Evolutionary conservation across 2,797 vertebrate genomes (phyloP).

Genomic region (Smutsia temminckii): DNA sequence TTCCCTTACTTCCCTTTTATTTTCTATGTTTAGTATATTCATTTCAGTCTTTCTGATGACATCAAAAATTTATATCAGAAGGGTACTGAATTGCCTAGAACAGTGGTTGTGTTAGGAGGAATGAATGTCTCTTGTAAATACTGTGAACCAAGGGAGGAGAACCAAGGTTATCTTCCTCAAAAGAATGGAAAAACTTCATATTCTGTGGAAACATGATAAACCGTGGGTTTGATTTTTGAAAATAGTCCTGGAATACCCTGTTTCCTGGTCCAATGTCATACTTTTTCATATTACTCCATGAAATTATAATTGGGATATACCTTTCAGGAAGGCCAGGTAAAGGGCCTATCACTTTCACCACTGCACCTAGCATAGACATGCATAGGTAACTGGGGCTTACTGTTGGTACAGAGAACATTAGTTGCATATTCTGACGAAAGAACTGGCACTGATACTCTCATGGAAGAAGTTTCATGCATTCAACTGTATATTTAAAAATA

Average conservation of each 20-base stretch:
- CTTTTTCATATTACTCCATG: conserved; percentile 28
- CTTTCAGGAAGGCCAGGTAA: neutral
- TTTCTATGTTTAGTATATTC: neutral
- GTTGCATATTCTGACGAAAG: neutral
- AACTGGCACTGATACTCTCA: neutral
- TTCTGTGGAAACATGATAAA: conserved; percentile 12
- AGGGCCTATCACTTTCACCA: neutral
- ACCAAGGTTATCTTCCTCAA: conserved; percentile 14
- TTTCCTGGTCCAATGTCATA: neutral
- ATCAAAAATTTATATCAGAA: neutral
- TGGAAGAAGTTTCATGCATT: neutral
- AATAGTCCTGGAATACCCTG: neutral
- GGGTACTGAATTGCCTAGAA: conserved; percentile 6
- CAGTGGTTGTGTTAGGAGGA: neutral
- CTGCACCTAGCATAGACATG: neutral
- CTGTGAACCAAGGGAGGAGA: neutral
- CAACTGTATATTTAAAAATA: neutral
- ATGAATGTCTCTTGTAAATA: neutral
- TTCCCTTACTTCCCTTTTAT: neutral
- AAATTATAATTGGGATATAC: neutral
- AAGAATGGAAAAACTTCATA: neutral
- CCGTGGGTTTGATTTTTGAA: neutral
- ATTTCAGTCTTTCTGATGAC: conserved; percentile 39
- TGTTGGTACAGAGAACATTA: neutral
- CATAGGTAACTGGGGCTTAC: neutral